A percentile compares a stretch with the other conserved stretches of the same genome.
phyloP scores from a whole-genome alignment of 1,140 invertebrate genomes.

The Trigoniulus corallinus region DNA sequence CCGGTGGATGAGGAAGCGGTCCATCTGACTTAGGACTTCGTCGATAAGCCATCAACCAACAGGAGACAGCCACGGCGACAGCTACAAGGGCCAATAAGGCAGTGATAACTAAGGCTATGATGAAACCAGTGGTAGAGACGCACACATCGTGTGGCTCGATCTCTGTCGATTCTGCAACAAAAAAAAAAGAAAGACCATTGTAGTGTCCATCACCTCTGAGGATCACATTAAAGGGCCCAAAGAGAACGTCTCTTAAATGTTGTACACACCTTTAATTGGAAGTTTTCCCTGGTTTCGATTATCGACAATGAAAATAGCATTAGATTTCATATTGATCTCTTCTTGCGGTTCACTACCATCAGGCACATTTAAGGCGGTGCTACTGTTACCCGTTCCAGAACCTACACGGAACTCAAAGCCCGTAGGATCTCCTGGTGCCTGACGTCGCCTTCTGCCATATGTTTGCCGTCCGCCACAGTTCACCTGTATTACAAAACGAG shows the following conservation, averaged over 20 bases:
- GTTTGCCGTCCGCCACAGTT: conserved; percentile 82
- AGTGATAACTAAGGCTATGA: conserved; percentile 78
- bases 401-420: conserved; percentile 13
- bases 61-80: conserved; percentile 81
- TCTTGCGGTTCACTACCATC: conserved; percentile 66
- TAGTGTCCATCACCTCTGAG: too few relatives aligned
- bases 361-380: conserved; percentile 37
- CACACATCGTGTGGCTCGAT: conserved; percentile 47
- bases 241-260: too few relatives aligned
- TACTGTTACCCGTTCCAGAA: conserved; percentile 22
- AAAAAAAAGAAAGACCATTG: too few relatives aligned
- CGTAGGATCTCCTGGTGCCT: conserved; percentile 12
- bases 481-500: conserved; percentile 36
- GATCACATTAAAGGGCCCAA: too few relatives aligned
- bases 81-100: conserved; percentile 77
- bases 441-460: conserved; percentile 54
- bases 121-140: conserved; percentile 79
- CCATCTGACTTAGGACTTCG: conserved; percentile 65
- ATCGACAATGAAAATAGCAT: conserved; percentile 76
- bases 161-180: conserved; percentile 2
- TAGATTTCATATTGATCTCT: conserved; percentile 82
- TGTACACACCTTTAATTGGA: conserved; percentile 16
- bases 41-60: conserved; percentile 85
- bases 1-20: conserved; percentile 78
- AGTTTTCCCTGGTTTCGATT: conserved; percentile 53